Conservation (phyloP, 1,140 invertebrate genomes). For the Zaprionus ghesquierei region DNA sequence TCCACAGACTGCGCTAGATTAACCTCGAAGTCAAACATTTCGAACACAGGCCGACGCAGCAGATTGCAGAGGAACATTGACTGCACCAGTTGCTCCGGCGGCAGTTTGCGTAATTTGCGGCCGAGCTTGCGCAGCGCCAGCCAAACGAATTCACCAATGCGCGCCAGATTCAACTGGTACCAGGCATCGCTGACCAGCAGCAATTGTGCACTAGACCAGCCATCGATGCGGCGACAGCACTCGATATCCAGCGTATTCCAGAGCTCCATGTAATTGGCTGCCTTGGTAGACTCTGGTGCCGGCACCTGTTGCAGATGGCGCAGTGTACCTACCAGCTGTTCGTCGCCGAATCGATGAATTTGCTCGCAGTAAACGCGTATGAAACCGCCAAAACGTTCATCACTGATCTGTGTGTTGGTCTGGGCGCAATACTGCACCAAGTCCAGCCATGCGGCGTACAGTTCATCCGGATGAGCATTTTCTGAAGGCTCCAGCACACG, state of each 20-base stretch:
- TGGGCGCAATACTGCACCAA: constrained; percentile 75
- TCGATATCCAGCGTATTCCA: constrained; percentile 84
- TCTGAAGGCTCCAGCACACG: constrained; percentile 4
- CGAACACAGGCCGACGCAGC: constrained; percentile 75
- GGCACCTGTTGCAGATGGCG: constrained; percentile 77
- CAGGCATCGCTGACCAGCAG: constrained; percentile 84
- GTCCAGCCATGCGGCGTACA: constrained; percentile 76
- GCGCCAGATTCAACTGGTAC: constrained; percentile 82
- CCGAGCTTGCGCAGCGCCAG: constrained; percentile 83
- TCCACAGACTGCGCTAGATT: constrained; percentile 82
- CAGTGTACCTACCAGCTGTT: constrained; percentile 81
- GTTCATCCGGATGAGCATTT: constrained; percentile 30
- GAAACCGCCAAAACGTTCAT: constrained; percentile 79
- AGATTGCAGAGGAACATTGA: constrained; percentile 84
- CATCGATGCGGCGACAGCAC: constrained; percentile 80
- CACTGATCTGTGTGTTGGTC: constrained; percentile 59
- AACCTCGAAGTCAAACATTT: constrained; percentile 85
- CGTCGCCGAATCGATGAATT: constrained; percentile 81
- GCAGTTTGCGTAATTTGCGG: constrained; percentile 82
- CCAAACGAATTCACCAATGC: constrained; percentile 82
- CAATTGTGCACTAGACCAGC: constrained; percentile 80
- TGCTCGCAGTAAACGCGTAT: constrained; percentile 81
- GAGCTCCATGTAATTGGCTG: constrained; percentile 83
- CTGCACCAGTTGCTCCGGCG: constrained; percentile 84
- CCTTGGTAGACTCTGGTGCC: constrained; percentile 54